A percentile compares a stretch with the other conserved stretches of the same genome.
Evolutionary conservation across 2,888 invertebrate species (phyloP).

Genomic region (Tanytarsus gracilentus): DNA sequence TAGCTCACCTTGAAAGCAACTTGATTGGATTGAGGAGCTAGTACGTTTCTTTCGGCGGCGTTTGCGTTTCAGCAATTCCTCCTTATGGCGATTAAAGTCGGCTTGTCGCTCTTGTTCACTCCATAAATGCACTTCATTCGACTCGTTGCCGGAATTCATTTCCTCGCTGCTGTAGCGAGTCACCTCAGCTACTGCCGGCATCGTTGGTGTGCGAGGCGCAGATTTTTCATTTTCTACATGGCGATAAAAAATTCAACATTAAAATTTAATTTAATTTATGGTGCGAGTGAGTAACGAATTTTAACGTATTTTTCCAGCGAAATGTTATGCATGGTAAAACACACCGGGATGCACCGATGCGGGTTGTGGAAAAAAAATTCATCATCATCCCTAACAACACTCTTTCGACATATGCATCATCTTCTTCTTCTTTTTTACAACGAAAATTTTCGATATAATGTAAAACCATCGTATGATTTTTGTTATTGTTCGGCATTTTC

Average conservation of each 20-base stretch:
- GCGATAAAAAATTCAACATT: background rate
- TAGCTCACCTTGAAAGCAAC: conserved; percentile 73
- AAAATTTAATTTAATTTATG: background rate
- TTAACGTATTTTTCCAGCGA: conserved; percentile 17
- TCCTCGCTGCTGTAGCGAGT: conserved; percentile 43
- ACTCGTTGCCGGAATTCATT: conserved; percentile 42
- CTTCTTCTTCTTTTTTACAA: background rate
- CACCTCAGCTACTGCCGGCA: conserved; percentile 33
- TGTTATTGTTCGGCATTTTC: conserved; percentile 15
- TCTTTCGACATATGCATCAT: no score
- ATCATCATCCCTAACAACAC: no score
- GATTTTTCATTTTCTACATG: background rate
- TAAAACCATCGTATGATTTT: conserved; percentile 23
- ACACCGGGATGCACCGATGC: no score
- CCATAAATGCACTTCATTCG: conserved; percentile 38
- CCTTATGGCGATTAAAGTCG: conserved; percentile 68
- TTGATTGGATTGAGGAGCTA: conserved; percentile 77
- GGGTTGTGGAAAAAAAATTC: no score
- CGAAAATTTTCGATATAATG: background rate
- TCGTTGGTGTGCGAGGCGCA: conserved; percentile 2
- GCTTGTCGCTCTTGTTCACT: conserved; percentile 43
- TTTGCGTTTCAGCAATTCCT: conserved; percentile 80
- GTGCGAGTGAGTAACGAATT: conserved; percentile 12
- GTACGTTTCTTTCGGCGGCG: conserved; percentile 85
- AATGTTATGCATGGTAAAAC: background rate